Base-by-base conservation (phyloP, 2,797 vertebrate species). In the Anguilla pacifica region DNA sequence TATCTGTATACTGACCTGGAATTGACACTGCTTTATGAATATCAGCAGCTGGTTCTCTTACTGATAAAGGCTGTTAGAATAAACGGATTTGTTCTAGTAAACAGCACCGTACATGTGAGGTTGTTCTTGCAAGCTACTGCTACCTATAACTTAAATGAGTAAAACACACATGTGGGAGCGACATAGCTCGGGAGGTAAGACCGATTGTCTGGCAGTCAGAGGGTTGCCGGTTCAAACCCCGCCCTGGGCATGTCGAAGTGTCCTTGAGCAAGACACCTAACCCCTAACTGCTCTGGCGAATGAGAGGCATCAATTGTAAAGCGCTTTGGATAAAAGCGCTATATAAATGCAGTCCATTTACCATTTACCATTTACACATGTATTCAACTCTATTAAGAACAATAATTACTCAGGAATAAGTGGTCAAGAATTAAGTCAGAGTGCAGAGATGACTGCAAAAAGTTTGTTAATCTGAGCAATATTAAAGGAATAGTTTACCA, bases 11-110 rank as follows among this genome's bases (percentile, higher is more conserved):
- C 74, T 79, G 74, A 79, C 39, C 74, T 43, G 74, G 1, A 79
- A 43, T 46, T 79, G 74, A 79, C 74, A 79, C 15, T 46, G 74
- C 35, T 79, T 79, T 46, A 79, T 17, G 15, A 79, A 79, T 79
- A 39, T 79, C 5, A 15, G 74, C 39, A 46, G 35, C 10, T 39
- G 15, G 4, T 43, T 79, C 6, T 46, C 17, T 79, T 22, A 46
- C 74, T 43, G 10, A 79, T 79, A 79, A 43, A 22, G 31, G 70
- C 9, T 70, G 67, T 67, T n/a, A 13, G 61, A 35, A n/a, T 28
- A 70, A 11, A 7, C 4, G 25, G 31, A 39, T 11, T 31, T 35
- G 70, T 67, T 67, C 61, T 67, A 67, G 61, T 6, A n/a, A 6
- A 67, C 22, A n/a, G 61, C 5, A n/a, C 61, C 0, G 25, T 67